phyloP scores from a whole-genome alignment of 2,888 invertebrate species.

The Bugulina stolonifera region DNA sequence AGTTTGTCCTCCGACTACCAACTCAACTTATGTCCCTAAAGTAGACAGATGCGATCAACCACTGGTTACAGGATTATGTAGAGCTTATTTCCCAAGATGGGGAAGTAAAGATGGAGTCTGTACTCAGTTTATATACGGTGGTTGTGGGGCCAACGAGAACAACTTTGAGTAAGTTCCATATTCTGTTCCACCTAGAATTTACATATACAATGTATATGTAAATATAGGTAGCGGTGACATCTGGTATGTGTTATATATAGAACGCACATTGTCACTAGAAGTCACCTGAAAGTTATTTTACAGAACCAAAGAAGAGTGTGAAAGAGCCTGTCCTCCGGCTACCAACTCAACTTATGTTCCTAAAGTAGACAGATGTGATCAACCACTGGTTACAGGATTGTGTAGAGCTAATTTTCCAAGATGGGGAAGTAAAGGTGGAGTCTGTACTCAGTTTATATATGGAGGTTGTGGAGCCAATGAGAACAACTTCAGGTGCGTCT shows the following conservation, averaged over 20 bases:
- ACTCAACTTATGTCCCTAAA: neutral
- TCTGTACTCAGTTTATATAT: neutral
- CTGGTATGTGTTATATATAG: no score
- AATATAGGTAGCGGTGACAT: no score
- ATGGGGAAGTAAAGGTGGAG: neutral
- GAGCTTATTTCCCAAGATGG: neutral
- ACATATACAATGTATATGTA: neutral
- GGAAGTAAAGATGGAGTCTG: neutral
- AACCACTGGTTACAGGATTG: neutral
- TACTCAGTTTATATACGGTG: neutral
- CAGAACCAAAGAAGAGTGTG: neutral
- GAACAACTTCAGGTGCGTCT: neutral
- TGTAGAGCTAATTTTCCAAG: neutral
- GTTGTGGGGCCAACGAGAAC: neutral
- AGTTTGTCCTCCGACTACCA: neutral
- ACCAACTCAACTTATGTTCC: neutral
- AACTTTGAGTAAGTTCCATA: neutral
- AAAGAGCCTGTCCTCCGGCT: neutral
- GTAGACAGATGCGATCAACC: neutral
- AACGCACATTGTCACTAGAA: no score
- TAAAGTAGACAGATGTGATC: neutral
- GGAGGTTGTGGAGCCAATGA: neutral
- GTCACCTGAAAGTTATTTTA: no score
- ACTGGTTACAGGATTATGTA: neutral
- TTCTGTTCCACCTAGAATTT: no score